phyloP scores from a whole-genome alignment of 2,113 vertebrate genomes.

The Bambusicola thoracicus region DNA sequence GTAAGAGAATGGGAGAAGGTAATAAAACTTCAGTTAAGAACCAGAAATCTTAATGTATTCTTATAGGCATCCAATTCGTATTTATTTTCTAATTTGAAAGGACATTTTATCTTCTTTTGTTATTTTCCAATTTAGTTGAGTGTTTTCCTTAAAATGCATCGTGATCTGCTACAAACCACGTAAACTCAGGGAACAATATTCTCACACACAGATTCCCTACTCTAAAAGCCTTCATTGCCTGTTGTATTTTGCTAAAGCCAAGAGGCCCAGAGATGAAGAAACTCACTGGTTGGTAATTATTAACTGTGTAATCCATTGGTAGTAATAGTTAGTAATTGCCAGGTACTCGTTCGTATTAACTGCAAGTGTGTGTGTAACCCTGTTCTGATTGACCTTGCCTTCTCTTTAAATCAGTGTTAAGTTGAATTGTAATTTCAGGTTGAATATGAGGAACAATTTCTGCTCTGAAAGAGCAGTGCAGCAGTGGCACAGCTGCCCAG shows the following conservation, averaged over 20 bases:
- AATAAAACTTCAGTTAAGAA: neutral
- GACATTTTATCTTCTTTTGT: neutral
- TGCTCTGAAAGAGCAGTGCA: no score
- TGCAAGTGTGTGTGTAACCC: neutral
- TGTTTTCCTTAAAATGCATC: neutral
- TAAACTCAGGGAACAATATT: neutral
- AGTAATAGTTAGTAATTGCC: neutral
- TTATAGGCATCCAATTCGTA: neutral
- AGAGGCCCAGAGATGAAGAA: neutral
- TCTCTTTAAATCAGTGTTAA: accelerated
- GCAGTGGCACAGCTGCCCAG: no score
- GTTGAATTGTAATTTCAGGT: neutral
- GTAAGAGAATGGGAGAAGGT: neutral
- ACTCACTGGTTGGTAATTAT: neutral
- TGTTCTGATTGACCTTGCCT: neutral
- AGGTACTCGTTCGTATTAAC: neutral
- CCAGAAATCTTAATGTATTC: neutral
- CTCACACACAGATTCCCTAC: accelerated
- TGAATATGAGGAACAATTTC: no score
- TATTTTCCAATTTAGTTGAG: neutral
- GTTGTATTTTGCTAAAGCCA: neutral
- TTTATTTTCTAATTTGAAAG: neutral
- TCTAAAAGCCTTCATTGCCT: neutral
- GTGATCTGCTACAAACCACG: neutral
- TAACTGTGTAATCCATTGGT: neutral